Percentiles rank a stretch among this genome's conserved stretches.
Conservation (phyloP, 1,140 invertebrate species). For the Fopius arisanus region DNA sequence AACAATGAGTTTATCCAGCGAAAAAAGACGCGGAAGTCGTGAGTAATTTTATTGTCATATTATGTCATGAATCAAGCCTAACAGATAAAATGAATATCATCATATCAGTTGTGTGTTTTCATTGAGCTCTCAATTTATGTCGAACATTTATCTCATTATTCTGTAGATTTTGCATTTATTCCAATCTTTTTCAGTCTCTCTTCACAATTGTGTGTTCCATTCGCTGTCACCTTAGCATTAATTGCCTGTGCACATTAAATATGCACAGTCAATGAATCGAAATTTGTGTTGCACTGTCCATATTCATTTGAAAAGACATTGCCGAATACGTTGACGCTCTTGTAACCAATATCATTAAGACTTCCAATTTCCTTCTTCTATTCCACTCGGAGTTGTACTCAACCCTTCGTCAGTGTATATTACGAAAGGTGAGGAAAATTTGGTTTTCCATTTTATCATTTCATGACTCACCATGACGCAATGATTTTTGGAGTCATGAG, state of each 20-base stretch:
- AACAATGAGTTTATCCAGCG: slow-evolving; percentile 77
- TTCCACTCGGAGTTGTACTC: neutral
- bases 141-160: neutral
- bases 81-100: slow-evolving; percentile 30
- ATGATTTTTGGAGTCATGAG: too few species aligned
- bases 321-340: neutral
- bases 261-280: neutral
- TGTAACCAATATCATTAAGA: neutral
- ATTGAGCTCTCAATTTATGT: neutral
- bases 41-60: slow-evolving; percentile 59
- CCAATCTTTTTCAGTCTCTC: neutral
- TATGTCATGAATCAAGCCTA: slow-evolving; percentile 9
- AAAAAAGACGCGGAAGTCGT: slow-evolving; percentile 70
- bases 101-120: slow-evolving; percentile 1
- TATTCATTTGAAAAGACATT: neutral
- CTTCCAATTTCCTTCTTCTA: too few species aligned
- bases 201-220: neutral
- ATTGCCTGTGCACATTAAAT: neutral
- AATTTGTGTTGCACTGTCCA: neutral
- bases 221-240: neutral
- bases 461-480: too few species aligned
- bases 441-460: too few species aligned
- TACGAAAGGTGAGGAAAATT: too few species aligned
- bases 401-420: neutral
- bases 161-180: neutral